Percentiles rank a stretch among this genome's conserved stretches.
Conservation (phyloP, 2,888 invertebrate genomes). For the Leuctra nigra region DNA sequence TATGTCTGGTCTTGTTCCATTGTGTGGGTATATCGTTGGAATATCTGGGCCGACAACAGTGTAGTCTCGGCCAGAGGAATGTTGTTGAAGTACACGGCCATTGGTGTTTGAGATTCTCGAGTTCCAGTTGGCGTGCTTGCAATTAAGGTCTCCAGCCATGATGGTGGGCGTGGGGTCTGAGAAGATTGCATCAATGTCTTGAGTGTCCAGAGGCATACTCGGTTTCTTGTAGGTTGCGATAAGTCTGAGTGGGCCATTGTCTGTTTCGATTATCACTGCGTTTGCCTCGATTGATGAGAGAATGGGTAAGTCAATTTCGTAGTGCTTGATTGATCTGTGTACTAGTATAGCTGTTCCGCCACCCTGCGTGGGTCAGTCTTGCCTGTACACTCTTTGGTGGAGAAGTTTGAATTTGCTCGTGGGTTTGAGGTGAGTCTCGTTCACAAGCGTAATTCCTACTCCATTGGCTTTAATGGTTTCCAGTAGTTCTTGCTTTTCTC, state of each 20-base stretch:
- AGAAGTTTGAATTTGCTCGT: background rate
- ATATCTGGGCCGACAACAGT: background rate
- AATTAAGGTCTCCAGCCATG: constrained; percentile 7
- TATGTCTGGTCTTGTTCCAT: background rate
- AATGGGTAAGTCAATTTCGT: background rate
- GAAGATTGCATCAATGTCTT: background rate
- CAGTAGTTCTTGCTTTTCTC: background rate
- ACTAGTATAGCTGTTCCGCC: constrained; percentile 9
- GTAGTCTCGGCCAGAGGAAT: background rate
- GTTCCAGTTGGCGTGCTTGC: background rate
- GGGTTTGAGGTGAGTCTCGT: background rate
- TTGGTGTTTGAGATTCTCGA: background rate
- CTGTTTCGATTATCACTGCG: background rate
- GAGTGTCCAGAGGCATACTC: background rate
- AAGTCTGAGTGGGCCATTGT: background rate
- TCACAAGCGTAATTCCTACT: background rate
- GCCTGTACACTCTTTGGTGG: background rate
- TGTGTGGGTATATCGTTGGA: background rate
- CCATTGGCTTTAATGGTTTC: background rate
- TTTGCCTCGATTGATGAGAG: background rate
- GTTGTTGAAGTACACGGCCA: background rate
- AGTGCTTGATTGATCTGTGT: background rate
- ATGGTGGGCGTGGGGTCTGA: background rate
- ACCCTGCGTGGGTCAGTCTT: background rate
- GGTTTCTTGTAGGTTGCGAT: background rate